phyloP scores from a whole-genome alignment of 2,888 invertebrate genomes.

The Nyleta sp. region DNA sequence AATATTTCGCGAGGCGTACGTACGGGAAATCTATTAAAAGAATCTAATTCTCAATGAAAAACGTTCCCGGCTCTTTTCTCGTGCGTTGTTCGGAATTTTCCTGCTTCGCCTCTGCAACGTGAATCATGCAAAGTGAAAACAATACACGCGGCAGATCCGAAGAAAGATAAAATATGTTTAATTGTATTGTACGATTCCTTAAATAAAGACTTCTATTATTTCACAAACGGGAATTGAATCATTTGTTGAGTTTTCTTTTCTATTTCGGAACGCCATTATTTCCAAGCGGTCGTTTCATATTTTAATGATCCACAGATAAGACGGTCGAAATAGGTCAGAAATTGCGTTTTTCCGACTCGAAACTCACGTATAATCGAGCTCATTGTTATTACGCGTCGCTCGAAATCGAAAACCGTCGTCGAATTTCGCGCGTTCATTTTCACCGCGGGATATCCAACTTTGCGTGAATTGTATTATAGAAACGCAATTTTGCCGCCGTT shows the following conservation, averaged over 20 bases:
- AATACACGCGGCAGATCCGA: constrained; percentile 30
- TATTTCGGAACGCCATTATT: constrained; percentile 6
- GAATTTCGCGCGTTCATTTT: neutral
- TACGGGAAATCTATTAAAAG: constrained; percentile 11
- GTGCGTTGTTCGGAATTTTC: constrained; percentile 23
- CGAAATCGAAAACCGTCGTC: too few species aligned
- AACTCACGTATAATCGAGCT: neutral
- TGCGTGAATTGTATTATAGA: constrained; percentile 2
- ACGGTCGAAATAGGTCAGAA: neutral
- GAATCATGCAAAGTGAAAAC: constrained; percentile 40
- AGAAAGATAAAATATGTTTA: constrained; percentile 45
- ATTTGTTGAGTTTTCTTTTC: constrained; percentile 25
- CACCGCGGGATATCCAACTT: neutral
- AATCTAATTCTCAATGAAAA: constrained; percentile 28
- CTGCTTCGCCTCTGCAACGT: constrained; percentile 12
- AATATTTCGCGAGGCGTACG: neutral
- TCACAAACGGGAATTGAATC: constrained; percentile 15
- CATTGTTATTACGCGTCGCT: too few species aligned
- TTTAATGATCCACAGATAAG: constrained; percentile 5
- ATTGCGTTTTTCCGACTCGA: neutral
- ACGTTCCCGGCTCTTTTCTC: constrained; percentile 13
- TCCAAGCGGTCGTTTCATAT: neutral
- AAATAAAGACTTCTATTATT: constrained; percentile 25
- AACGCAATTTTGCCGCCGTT: constrained; percentile 5
- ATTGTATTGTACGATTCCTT: constrained; percentile 32